A percentile compares a stretch with the other conserved stretches of the same genome.
Conservation (phyloP, 1,140 invertebrate genomes). For the Proales similis region DNA sequence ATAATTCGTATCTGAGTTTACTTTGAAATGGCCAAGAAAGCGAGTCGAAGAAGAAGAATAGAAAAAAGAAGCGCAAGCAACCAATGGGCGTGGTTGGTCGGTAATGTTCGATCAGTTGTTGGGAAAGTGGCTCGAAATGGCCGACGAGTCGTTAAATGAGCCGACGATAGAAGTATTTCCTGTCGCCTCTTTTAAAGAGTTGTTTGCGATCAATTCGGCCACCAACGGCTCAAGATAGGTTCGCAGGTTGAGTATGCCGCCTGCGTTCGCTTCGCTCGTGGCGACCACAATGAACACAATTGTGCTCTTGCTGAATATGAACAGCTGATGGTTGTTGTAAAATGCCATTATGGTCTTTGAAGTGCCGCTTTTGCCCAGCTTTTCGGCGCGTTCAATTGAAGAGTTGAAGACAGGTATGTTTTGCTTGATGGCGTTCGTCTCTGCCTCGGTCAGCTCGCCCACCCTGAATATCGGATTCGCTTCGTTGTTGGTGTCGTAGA, state of each 20-base stretch:
- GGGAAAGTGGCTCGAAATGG: conserved; percentile 11
- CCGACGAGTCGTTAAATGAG: conserved; percentile 10
- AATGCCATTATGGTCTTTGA: conserved; percentile 26
- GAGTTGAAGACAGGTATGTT: conserved; percentile 36
- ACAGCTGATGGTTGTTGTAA: conserved; percentile 36
- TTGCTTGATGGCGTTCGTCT: conserved; percentile 35
- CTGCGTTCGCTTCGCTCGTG: conserved; percentile 19
- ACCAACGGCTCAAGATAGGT: conserved; percentile 29
- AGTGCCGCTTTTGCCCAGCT: conserved; percentile 23
- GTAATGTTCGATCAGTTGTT: too few relatives aligned
- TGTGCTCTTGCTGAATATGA: conserved; percentile 34
- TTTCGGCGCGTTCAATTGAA: conserved; percentile 30
- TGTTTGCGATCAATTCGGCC: neutral
- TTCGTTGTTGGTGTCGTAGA: conserved; percentile 35
- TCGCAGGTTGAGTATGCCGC: conserved; percentile 29
- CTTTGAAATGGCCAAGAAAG: too few relatives aligned
- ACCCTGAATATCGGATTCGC: conserved; percentile 36
- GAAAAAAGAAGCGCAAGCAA: too few relatives aligned
- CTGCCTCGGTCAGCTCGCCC: conserved; percentile 23
- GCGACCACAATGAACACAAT: conserved; percentile 33
- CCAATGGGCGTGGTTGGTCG: too few relatives aligned
- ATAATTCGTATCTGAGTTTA: too few relatives aligned
- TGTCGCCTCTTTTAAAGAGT: conserved; percentile 7
- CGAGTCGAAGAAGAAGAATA: too few relatives aligned
- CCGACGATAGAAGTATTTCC: conserved; percentile 17